Evolutionary conservation across 2,113 vertebrate genomes (phyloP), one percentile per base, ranked within the genome.

Genomic region (Poeciliopsis retropinna): DNA sequence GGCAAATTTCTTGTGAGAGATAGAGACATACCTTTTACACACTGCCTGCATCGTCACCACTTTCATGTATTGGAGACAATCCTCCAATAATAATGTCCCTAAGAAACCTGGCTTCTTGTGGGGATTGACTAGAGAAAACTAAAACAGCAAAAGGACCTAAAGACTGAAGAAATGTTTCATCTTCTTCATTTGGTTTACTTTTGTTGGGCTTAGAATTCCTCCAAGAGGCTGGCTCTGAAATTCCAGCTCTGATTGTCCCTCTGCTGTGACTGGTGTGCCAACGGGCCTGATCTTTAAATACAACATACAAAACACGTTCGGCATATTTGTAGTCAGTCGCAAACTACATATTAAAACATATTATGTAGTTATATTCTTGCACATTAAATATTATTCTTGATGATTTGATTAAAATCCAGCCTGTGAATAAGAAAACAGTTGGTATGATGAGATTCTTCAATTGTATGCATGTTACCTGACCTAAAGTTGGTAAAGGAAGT

Each of bases 1-100:
- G 96, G 96, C 29, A 96, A 74, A 28, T 96, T 96, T 65, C 93
- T 94, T 51, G 17, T 54, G 6, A 17, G 47, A 54, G 17, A 19
- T 54, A 65, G 19, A 32, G 19, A 65, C 11, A 5, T 64, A 83
- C 80, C 73, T 79, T 73, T 76, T 37, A 67, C 84, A 82, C 19
- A 82, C 19, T 25, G 2, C 67, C 29, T 7, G 15, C 8, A 54
- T 54, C 3, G 28, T 47, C 9, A 19, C 79, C 41, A 1, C 80
- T 67, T 67, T 79, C 54, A 19, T 85, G 70, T 47, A 79, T 67
- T 1, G 80, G 80, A 25, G 83, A 86, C 39, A 80, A 9, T 74
- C 84, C 84, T 25, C 76, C 77, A 28, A 80, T 80, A n/a, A 83
- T 75, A 15, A 83, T 72, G 71, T 80, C 67, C 29, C 77, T 73